Conservation (phyloP, 2,888 invertebrate species). For the Aproaerema taeniolella region DNA sequence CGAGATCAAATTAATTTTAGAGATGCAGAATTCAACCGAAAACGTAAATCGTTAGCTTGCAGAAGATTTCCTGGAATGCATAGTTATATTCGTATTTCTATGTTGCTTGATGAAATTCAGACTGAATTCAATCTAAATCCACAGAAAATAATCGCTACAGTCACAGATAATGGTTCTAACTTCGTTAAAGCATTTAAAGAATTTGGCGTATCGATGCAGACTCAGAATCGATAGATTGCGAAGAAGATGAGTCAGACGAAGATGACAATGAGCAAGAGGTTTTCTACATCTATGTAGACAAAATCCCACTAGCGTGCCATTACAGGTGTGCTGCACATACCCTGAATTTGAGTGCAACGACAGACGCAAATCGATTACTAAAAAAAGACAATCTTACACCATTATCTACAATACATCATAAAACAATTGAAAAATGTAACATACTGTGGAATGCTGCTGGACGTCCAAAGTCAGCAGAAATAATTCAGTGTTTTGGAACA, state of each 20-base stretch:
- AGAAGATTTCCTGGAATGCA: constrained; percentile 1
- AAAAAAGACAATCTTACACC: constrained; percentile 12
- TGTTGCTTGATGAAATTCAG: constrained; percentile 1
- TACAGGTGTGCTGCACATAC: constrained; percentile 21
- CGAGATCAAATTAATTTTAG: background rate
- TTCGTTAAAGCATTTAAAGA: constrained; percentile 14
- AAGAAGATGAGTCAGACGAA: constrained; percentile 7
- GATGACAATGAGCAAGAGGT: constrained; percentile 7
- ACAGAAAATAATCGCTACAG: constrained; percentile 13
- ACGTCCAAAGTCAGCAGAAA: constrained; percentile 20
- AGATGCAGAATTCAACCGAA: background rate
- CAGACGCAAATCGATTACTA: constrained; percentile 21
- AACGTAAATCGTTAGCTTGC: background rate
- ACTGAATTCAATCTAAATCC: background rate
- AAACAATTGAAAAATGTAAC: constrained; percentile 16
- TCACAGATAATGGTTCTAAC: constrained; percentile 14
- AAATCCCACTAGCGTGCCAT: constrained; percentile 20
- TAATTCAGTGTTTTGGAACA: constrained; percentile 22
- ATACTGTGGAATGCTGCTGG: constrained; percentile 16
- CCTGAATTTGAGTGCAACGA: constrained; percentile 21
- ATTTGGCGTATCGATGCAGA: background rate
- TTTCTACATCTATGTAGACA: too few relatives aligned
- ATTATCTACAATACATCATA: constrained; percentile 18
- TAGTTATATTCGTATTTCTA: background rate
- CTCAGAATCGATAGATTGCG: constrained; percentile 2